Evolutionary conservation across 2,113 vertebrate species (phyloP).

Genomic region (Ochotona princeps): DNA sequence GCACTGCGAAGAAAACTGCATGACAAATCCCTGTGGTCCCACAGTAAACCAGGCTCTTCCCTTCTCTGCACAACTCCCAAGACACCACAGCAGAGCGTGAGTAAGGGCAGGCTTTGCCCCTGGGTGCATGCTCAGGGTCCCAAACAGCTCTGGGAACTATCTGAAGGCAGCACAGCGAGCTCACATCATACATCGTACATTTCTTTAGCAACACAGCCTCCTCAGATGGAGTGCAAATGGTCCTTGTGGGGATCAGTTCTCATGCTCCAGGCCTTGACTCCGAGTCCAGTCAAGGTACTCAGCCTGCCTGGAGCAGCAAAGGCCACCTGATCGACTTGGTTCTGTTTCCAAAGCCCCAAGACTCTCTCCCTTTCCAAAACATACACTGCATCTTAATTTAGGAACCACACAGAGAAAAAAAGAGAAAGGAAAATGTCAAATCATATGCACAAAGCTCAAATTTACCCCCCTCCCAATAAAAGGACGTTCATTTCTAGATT

Average conservation of each 20-base stretch:
- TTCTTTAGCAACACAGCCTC: conserved; percentile 1
- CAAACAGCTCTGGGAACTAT: conserved; percentile 69
- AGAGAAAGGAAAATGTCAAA: conserved; percentile 29
- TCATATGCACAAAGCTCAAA: conserved; percentile 1
- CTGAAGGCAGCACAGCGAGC: conserved; percentile 15
- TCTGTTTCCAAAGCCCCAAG: background rate
- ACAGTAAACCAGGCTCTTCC: background rate
- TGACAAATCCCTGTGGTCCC: background rate
- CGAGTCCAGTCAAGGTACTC: conserved; percentile 36
- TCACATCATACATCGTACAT: conserved; percentile 4
- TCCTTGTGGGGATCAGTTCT: conserved; percentile 56
- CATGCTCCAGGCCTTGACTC: conserved; percentile 54
- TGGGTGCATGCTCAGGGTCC: conserved; percentile 47
- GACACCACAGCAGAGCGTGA: conserved; percentile 72
- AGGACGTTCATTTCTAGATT: conserved; percentile 11
- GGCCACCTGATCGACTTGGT: background rate
- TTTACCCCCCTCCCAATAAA: no score
- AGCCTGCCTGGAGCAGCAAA: background rate
- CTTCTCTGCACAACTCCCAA: conserved; percentile 70
- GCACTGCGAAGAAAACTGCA: background rate
- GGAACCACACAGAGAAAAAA: background rate
- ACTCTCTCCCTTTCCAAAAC: conserved; percentile 19
- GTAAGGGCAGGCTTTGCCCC: conserved; percentile 77
- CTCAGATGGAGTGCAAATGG: conserved; percentile 39
- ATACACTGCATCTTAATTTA: background rate